Evolutionary conservation across 2,888 invertebrate genomes (phyloP), one percentile per base, ranked within the genome.

Genomic region (Argyra leucocephala): DNA sequence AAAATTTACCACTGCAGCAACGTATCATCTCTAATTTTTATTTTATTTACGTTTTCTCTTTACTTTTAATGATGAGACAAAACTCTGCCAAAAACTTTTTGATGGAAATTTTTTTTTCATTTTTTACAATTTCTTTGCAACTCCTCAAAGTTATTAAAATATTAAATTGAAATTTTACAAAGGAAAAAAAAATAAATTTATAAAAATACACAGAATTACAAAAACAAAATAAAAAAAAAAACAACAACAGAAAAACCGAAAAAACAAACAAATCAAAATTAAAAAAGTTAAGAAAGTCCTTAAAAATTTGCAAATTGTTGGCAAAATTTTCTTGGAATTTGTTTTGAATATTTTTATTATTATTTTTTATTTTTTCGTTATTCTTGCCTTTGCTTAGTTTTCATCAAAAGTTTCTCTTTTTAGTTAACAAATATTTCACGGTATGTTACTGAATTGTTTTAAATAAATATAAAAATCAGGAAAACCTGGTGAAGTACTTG

Each of bases 221-320:
- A 37, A 37, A 37, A 37, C 37, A 37, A 15, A 15, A 37, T 15
- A 37, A 37, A 37, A 37, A 37, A 10, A 5, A 31, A 31, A 7
- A 31, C 5, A 10, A 31, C 37, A 37, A 37, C 6, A 37, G 12
- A 26, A 6, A 26, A 31, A 31, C 12, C 31, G 7, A 7, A 31
- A 31, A 31, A 4, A 7, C 3, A 31, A 31, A 6, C 7, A 31
- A 31, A 31, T 6, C 9, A 26, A 26, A 6, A 48, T 48, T 48
- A 48, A 48, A 48, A 48, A 48, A 48, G 18, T 31, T 31, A 31
- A 31, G 10, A 10, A 31, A 31, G 31, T 48, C 15, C 48, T 48
- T 48, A 48, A 48, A 37, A 37, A 37, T 48, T 48, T 48, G 48
- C 48, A 48, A 48, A 48, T 48, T 48, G 48, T 48, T 48, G 15